Percentiles rank a stretch among this genome's conserved stretches.
Conservation (phyloP, 2,113 vertebrate genomes). For the Neogobius melanostomus region DNA sequence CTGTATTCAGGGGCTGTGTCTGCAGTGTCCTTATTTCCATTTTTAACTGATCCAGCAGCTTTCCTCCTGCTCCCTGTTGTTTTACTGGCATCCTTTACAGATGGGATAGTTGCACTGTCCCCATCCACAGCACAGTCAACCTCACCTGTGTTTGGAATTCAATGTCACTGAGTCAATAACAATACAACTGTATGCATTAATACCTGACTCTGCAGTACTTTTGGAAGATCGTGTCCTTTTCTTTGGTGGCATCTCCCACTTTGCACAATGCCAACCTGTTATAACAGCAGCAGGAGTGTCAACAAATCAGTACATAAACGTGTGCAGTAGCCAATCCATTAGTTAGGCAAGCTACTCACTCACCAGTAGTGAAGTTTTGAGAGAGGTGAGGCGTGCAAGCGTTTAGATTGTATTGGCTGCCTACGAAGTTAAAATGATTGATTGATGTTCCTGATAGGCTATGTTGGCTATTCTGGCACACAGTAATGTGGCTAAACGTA, state of each 20-base stretch:
- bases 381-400: too few species aligned
- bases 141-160: constrained; percentile 24
- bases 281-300: neutral
- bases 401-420: too few species aligned
- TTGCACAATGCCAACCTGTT: constrained; percentile 6
- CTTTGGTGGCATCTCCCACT: constrained; percentile 72
- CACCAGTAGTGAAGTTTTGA: neutral
- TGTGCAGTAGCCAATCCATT: too few species aligned
- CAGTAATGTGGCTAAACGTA: too few species aligned
- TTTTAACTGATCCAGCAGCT: constrained; percentile 35
- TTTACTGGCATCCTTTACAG: constrained; percentile 16
- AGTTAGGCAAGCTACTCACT: neutral
- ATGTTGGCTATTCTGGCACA: too few species aligned
- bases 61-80: constrained; percentile 48
- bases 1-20: constrained; percentile 41
- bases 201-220: constrained; percentile 60
- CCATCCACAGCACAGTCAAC: neutral
- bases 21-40: constrained; percentile 37
- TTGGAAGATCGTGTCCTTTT: constrained; percentile 56
- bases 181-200: neutral
- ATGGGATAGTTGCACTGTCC: constrained; percentile 31
- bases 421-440: too few species aligned
- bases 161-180: neutral
- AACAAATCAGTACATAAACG: too few species aligned
- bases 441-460: too few species aligned